Conservation (phyloP, 2,797 vertebrate species). For the Tapera naevia region DNA sequence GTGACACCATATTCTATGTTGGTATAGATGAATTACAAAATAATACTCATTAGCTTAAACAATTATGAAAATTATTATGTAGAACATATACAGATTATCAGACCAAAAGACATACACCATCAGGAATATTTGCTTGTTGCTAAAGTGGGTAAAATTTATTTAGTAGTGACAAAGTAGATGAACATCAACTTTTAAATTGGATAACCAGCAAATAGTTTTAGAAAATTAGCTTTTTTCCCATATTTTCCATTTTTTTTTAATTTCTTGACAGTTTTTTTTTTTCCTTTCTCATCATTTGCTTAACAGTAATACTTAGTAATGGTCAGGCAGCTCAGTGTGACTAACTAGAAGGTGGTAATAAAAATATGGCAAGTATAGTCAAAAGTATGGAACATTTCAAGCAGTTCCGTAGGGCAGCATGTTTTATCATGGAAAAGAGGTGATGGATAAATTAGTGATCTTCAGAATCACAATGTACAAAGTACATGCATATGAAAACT, state of each 20-base stretch:
- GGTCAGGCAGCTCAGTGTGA: neutral
- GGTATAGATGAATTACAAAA: neutral
- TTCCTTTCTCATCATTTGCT: neutral
- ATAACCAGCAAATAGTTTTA: neutral
- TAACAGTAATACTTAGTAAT: neutral
- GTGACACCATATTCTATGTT: neutral
- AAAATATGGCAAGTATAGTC: neutral
- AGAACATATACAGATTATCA: neutral
- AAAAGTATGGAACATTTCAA: neutral
- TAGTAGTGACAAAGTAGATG: neutral
- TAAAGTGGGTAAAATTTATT: neutral
- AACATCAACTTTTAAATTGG: neutral
- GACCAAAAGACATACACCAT: neutral
- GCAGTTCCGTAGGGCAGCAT: neutral
- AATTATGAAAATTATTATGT: neutral
- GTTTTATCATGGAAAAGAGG: neutral
- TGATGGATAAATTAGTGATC: neutral
- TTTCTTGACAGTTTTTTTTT: neutral
- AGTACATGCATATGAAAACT: neutral
- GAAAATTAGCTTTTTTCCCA: neutral
- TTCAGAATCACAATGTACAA: neutral
- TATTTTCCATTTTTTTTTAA: neutral
- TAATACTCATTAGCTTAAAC: neutral
- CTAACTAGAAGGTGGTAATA: neutral
- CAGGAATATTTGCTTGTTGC: neutral